Conservation (phyloP, 2,113 vertebrate genomes). For the Lontra canadensis region DNA sequence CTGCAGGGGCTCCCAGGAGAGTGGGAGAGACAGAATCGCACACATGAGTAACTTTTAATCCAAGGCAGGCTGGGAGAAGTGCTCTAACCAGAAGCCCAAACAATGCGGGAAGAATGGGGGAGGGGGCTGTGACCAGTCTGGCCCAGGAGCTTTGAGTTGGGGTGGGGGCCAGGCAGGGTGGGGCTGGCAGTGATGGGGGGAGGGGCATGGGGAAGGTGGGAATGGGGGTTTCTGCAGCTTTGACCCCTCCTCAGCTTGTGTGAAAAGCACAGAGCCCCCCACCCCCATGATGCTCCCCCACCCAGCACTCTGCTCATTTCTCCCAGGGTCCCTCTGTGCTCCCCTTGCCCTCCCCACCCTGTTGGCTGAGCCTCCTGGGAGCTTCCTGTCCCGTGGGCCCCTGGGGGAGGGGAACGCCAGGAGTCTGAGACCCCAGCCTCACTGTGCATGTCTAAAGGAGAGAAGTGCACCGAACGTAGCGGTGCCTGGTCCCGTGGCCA, state of each 20-base stretch:
- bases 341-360: neutral
- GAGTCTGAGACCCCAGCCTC: neutral
- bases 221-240: no score
- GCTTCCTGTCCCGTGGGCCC: no score
- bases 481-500: neutral
- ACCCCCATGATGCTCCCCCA: rapidly evolving
- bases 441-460: neutral
- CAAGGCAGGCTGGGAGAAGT: neutral
- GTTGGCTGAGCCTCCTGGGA: neutral
- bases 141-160: neutral
- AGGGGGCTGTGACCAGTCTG: neutral
- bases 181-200: neutral
- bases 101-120: neutral
- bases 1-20: neutral
- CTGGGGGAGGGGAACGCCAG: rapidly evolving
- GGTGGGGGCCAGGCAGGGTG: no score
- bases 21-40: neutral
- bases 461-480: neutral
- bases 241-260: no score
- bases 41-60: neutral
- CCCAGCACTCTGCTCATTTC: rapidly evolving
- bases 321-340: neutral
- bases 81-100: neutral
- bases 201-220: neutral
- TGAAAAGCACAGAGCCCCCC: no score